Evolutionary conservation across 2,888 invertebrate genomes (phyloP), one percentile per base, ranked within the genome.

Genomic region (Liopterus haemorrhoidalis): DNA sequence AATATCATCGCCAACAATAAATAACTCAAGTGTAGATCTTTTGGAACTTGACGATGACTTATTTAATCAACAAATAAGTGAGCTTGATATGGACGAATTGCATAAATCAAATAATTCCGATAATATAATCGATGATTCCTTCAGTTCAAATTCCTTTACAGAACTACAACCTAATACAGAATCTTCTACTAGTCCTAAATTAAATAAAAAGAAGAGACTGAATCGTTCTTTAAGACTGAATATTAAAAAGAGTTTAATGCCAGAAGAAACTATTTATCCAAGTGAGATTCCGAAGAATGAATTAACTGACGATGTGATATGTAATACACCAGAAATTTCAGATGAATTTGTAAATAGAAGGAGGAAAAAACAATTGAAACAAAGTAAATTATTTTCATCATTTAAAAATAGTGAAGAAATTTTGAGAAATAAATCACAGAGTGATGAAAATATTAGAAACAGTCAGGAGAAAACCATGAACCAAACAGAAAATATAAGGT

Each of bases 31-130:
- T 22, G 21, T 21, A 11, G 19, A 22, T 6, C 9, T 22, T 18
- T 18, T 33, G 19, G 33, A 33, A 1, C 18, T 27, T 9, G 39
- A 45, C n/a, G n/a, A 21, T 16, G 24, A 36, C 27, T 4, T 45
- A 9, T 39, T 39, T 25, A 45, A 39, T 24, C n/a, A 32, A 15
- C 45, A 45, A 38, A 39, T 45, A 6, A 39, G n/a, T 16, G 45
- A 45, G 15, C 12, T 32, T 8, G 38, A 45, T 33, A 12, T 32
- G 2, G 33, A 33, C 33, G 24, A 18, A 19, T 39, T 33, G 8
- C 38, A 45, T 39, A 39, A 45, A 21, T 33, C 32, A 27, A 33
- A 45, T 39, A 25, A 32, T 24, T 33, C 45, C 20, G 24, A 32
- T 16, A 39, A 33, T 25, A n/a, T 45, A 3, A n/a, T n/a, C n/a